phyloP scores from a whole-genome alignment of 2,113 vertebrate species.

The Dicentrarchus labrax region DNA sequence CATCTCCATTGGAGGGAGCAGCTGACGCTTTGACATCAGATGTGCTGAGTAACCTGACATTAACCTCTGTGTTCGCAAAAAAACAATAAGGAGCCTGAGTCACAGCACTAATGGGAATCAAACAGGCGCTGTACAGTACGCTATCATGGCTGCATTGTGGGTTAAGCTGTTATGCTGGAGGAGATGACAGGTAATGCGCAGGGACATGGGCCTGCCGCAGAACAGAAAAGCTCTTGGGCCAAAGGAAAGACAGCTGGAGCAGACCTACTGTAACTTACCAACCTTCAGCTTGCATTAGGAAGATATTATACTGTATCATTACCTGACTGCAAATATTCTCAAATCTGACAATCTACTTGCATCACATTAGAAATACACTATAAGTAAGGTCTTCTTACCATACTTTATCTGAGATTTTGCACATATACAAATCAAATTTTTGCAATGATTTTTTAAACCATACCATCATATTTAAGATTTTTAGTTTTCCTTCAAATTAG shows the following conservation, averaged over 20 bases:
- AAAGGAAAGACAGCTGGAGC: conserved; percentile 14
- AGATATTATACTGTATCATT: neutral
- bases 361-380: neutral
- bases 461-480: too few relatives aligned
- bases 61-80: conserved; percentile 46
- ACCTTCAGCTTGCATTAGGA: neutral
- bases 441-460: neutral
- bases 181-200: conserved; percentile 32
- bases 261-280: neutral
- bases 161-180: conserved; percentile 22
- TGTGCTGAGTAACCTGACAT: conserved; percentile 81
- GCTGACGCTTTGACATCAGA: conserved; percentile 49
- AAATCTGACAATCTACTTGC: neutral
- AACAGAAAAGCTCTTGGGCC: neutral
- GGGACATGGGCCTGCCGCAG: conserved; percentile 6
- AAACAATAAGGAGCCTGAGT: conserved; percentile 55
- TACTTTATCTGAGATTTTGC: neutral
- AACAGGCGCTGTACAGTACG: conserved; percentile 8
- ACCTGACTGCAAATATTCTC: neutral
- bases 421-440: neutral
- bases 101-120: conserved; percentile 41
- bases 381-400: neutral
- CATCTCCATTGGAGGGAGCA: conserved; percentile 37
- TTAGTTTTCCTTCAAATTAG: neutral
- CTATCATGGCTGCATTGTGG: conserved; percentile 17